A percentile compares a stretch with the other conserved stretches of the same genome.
Conservation (phyloP, 2,888 invertebrate genomes). For the Ochropleura plecta region DNA sequence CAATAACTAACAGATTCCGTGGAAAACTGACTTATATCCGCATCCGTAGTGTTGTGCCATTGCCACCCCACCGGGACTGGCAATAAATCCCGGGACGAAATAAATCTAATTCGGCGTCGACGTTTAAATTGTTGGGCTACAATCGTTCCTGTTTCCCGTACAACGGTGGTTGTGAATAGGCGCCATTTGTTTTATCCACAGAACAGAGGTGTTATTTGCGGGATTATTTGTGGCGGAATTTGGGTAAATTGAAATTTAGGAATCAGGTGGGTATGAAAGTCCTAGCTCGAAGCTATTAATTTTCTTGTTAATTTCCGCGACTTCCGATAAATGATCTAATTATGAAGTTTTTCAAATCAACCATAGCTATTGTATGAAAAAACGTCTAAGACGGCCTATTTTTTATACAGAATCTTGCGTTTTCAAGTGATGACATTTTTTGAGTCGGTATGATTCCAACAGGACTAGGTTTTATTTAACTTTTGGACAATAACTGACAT, state of each 20-base stretch:
- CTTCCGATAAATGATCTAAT: background rate
- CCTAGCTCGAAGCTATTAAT: background rate
- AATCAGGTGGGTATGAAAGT: constrained; percentile 50
- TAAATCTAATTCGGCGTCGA: constrained; percentile 87
- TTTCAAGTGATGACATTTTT: background rate
- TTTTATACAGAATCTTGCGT: no score
- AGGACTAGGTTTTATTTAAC: no score
- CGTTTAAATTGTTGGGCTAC: constrained; percentile 79
- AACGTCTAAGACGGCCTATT: background rate
- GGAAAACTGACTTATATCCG: constrained; percentile 50
- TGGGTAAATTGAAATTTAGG: constrained; percentile 53
- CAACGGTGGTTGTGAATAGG: constrained; percentile 60
- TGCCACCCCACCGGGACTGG: constrained; percentile 52
- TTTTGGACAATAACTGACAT: no score
- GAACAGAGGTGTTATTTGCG: constrained; percentile 56
- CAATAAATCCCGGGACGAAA: constrained; percentile 81
- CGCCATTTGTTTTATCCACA: constrained; percentile 61
- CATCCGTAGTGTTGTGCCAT: constrained; percentile 47
- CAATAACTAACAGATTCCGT: constrained; percentile 43
- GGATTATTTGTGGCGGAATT: constrained; percentile 64
- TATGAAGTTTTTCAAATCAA: background rate
- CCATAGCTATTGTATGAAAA: background rate
- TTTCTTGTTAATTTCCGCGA: background rate
- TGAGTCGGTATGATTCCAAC: no score
- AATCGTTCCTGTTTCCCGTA: constrained; percentile 75